These are phyloP conservation scores for Oceanites oceanicus DNA, from an alignment of 2,113 vertebrate species.

Conservation along the genomic window DNA sequence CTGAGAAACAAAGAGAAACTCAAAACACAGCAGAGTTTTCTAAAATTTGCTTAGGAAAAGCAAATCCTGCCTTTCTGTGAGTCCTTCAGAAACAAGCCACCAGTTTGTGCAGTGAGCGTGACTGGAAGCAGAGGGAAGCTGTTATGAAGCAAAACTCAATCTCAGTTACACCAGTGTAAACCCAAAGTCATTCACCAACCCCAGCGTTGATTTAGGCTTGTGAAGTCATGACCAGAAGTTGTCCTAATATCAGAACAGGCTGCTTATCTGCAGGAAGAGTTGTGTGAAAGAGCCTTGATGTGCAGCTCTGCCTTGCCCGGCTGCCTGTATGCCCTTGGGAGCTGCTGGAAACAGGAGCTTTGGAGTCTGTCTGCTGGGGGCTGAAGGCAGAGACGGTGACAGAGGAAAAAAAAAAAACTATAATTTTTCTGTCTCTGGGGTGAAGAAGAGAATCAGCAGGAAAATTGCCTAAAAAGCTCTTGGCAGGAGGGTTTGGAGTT, in stretches of 20 bases:
- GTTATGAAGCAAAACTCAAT: neutral
- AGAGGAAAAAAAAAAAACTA: fast-evolving
- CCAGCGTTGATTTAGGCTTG: neutral
- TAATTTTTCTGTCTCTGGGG: neutral
- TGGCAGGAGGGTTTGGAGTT: neutral
- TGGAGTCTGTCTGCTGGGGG: neutral
- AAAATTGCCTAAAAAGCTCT: neutral
- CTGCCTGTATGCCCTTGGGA: neutral
- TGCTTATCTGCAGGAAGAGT: neutral
- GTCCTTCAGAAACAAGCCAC: neutral
- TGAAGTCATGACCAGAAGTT: neutral
- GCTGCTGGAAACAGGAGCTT: neutral
- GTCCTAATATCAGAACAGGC: neutral
- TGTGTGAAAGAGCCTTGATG: neutral
- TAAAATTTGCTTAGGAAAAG: neutral
- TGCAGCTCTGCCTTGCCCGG: neutral
- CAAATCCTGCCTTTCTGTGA: neutral
- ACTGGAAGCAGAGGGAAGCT: neutral
- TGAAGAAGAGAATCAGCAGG: neutral
- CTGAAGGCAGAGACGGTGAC: neutral
- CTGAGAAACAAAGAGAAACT: neutral
- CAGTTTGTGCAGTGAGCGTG: fast-evolving
- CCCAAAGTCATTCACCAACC: neutral
- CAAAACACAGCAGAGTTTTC: neutral
- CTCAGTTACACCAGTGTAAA: neutral